Base-by-base conservation (phyloP, 2,888 invertebrate species). In the Dioctria rufipes region DNA sequence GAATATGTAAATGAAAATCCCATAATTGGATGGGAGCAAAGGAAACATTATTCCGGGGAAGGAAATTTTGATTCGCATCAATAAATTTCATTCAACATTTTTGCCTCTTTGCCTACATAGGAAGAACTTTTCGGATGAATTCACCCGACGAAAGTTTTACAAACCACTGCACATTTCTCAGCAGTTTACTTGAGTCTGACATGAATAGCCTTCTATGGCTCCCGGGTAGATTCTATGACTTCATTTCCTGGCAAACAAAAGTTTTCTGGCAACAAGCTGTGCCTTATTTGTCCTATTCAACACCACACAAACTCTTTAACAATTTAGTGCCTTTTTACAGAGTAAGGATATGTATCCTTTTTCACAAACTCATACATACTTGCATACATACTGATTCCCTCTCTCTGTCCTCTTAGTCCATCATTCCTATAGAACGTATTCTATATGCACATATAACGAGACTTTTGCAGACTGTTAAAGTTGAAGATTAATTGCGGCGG, bases 221-320 rank as follows among this genome's bases (percentile, higher is more conserved):
- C 25, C 61, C 39, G 39, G 25, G 25, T 25, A 61, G 37, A 4
- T 54, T 54, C 54, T n/a, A 54, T 54, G 54, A 54, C 40, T 66
- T 66, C 66, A 66, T 42, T 66, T 66, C 42, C 42, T 66, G 42
- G 66, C 66, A 66, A 66, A 66, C 66, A 66, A 66, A 66, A 40
- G 66, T 66, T 66, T 66, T 66, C 66, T 66, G 66, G 66, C 66
- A 66, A 25, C 66, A 66, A 66, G 43, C 66, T 66, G 66, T 39
- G 66, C 66, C 66, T 66, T 66, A 66, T 66, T 66, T 66, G 66
- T 42, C 66, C 66, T 66, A n/a, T 42, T 42, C 66, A 66, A 43
- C 66, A 66, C 66, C 66, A 66, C 43, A 5, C 66, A 9, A 66
- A 65, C 42, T 42, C 66, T 66, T 66, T 66, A 66, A n/a, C 66